Base-by-base conservation (phyloP, 1,140 invertebrate genomes). In the Caerostris extrusa region DNA sequence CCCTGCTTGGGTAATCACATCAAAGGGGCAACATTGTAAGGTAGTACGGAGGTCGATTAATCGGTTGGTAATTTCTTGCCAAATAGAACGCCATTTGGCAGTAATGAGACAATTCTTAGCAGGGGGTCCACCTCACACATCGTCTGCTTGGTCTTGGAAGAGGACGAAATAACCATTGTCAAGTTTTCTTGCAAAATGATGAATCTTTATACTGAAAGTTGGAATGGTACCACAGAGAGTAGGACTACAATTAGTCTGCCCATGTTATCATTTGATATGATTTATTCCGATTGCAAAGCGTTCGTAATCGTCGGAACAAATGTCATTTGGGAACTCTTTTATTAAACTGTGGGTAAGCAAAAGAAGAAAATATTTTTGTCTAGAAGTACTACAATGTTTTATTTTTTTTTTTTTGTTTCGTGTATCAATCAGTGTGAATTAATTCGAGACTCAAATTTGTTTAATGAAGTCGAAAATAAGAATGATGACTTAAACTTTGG, bases 171-270 rank as follows among this genome's bases (percentile, higher is more conserved):
- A 77, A 77, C 71, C 14, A 77, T 77, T 77, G 71, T 77, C 71
- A 77, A 12, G 8, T 50, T 77, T 77, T 64, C 8, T 50, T 53
- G 10, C 50, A 53, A 53, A 77, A 77, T 77, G 71, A 77, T 77
- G 71, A 50, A 77, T 77, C 71, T 77, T 64, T 50, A 50, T 34
- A 77, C 50, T 77, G 71, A 77, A 77, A 77, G 71, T 77, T 77
- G 71, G 71, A 77, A 77, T 77, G 71, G 53, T 12, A 50, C 50
- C 34, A 10, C 71, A 50, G 12, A 8, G 12, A 4, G 2, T 5
- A 67, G 61, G 6, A 12, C 71, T 34, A 10, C 71, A 77, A 77
- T 77, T 77, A 77, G 71, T 12, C 34, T 34, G 71, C 53, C 71
- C 34, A 34, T 77, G 71, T 53, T 12, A 77, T 77, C 71, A 77